These are phyloP conservation scores for Leiothrix lutea DNA, from an alignment of 2,113 vertebrate genomes.

Conservation along the genomic window DNA sequence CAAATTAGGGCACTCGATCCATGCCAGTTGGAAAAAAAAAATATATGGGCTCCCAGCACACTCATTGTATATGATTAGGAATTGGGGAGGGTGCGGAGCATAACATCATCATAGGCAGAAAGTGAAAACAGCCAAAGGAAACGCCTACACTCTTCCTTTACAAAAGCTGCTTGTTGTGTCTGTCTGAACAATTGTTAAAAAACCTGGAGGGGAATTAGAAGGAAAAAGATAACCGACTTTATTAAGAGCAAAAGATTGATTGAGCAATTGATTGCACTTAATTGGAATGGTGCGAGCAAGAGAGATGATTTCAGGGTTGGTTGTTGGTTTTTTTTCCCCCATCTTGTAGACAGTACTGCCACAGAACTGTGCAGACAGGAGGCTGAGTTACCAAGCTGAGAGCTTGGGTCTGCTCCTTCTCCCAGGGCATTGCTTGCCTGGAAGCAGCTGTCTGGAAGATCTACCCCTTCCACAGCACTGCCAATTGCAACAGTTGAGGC, in stretches of 20 bases:
- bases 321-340: not conserved
- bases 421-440: not conserved
- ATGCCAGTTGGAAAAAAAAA: not conserved
- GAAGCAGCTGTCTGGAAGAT: not conserved
- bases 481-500: not conserved
- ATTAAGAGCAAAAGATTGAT: constrained; percentile 67
- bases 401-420: not conserved
- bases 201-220: constrained; percentile 51
- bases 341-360: not conserved
- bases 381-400: not conserved
- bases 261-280: constrained; percentile 61
- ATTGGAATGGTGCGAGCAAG: constrained; percentile 13
- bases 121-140: constrained; percentile 64
- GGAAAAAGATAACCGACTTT: constrained; percentile 55
- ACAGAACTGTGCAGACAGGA: not conserved
- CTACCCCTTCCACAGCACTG: not conserved
- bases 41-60: not conserved
- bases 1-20: not conserved
- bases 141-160: constrained; percentile 66
- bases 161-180: constrained; percentile 67
- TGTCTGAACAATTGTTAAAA: constrained; percentile 63
- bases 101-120: constrained; percentile 63
- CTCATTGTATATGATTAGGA: constrained; percentile 30
- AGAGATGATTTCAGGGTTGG: not conserved
- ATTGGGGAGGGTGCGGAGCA: constrained; percentile 20